Evolutionary conservation across 37 sponge, comb jelly and placozoan genomes (phyloP).

Genomic region (Cladorhizidae sp.): DNA sequence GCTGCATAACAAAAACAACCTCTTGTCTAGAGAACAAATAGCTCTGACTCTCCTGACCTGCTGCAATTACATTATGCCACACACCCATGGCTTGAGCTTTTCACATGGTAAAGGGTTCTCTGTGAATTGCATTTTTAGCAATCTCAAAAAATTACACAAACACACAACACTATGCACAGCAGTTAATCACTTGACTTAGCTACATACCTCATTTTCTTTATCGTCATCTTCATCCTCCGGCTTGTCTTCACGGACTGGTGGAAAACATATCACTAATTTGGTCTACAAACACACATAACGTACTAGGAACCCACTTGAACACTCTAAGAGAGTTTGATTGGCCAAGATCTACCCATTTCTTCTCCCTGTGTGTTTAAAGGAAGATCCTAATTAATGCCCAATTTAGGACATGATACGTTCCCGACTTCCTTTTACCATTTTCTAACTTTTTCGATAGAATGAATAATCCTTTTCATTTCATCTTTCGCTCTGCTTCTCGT

Average conservation of each 20-base stretch:
- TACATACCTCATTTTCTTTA: constrained; percentile 59
- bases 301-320: constrained; percentile 95
- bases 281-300: background rate
- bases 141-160: no score
- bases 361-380: constrained; percentile 77
- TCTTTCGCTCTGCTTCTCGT: constrained; percentile 94
- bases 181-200: no score
- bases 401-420: background rate
- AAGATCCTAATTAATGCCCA: background rate
- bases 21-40: no score
- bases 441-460: constrained; percentile 87
- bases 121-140: no score
- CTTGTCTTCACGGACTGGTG: constrained; percentile 48
- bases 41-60: no score
- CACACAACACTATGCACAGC: background rate
- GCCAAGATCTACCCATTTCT: constrained; percentile 91
- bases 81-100: no score
- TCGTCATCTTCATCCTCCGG: constrained; percentile 39
- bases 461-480: constrained; percentile 84
- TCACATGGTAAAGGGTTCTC: no score
- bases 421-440: constrained; percentile 91
- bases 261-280: background rate
- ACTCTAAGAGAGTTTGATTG: constrained; percentile 76
- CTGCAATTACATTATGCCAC: no score
- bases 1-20: no score